Evolutionary conservation across 2,113 vertebrate species (phyloP).

Genomic region (Theristicus caerulescens): DNA sequence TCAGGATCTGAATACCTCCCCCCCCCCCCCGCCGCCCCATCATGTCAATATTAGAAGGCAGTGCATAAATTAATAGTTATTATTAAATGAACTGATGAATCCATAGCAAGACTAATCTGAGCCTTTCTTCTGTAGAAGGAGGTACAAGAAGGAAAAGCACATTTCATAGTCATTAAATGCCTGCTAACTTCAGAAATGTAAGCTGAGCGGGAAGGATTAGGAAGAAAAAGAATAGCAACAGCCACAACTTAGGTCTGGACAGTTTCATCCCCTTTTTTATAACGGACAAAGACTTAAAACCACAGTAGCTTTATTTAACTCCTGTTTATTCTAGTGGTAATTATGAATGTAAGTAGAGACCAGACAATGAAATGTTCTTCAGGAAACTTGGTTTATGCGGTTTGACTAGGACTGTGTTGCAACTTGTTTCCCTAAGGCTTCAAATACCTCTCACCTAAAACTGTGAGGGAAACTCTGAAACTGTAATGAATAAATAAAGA

Average conservation of each 20-base stretch:
- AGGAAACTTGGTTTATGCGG: slow-evolving; percentile 27
- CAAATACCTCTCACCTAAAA: slow-evolving; percentile 15
- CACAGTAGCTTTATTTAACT: slow-evolving; percentile 10
- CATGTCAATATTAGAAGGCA: not conserved
- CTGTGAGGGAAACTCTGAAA: not conserved
- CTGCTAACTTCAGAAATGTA: not conserved
- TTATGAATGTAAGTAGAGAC: not conserved
- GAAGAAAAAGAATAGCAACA: not conserved
- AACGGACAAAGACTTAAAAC: not conserved
- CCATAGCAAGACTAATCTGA: not conserved
- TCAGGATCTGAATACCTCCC: not conserved
- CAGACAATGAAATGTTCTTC: slow-evolving; percentile 9
- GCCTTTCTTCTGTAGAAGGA: not conserved
- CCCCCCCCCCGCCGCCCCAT: rapidly evolving
- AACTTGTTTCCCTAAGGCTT: slow-evolving; percentile 30
- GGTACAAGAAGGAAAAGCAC: not conserved
- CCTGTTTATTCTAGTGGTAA: slow-evolving; percentile 6
- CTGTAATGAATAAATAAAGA: slow-evolving; percentile 27
- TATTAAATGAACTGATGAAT: not conserved
- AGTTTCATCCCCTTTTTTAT: not conserved
- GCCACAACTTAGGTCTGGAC: not conserved
- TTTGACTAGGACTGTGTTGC: slow-evolving; percentile 10
- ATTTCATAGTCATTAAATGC: not conserved
- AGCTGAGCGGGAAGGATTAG: not conserved
- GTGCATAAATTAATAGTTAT: not conserved